Evolutionary conservation across 2,113 vertebrate genomes (phyloP).

Genomic region (Microcebus lehilahytsara): DNA sequence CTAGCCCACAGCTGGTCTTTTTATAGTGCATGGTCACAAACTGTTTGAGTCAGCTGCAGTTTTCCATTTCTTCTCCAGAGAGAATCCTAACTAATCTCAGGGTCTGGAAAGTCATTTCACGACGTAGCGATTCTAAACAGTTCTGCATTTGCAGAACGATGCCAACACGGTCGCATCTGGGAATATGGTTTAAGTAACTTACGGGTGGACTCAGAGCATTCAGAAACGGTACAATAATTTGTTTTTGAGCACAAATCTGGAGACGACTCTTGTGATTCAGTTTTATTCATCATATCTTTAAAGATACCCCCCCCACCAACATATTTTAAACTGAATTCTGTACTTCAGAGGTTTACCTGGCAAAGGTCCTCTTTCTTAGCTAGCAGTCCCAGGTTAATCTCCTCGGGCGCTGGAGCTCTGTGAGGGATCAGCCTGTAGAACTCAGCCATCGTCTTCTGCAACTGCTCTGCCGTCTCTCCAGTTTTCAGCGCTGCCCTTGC

Average conservation of each 20-base stretch:
- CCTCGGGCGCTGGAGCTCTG: not conserved
- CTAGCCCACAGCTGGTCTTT: not conserved
- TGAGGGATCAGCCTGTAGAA: conserved; percentile 84
- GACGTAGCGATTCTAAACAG: not conserved
- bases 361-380: conserved; percentile 89
- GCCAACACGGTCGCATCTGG: not conserved
- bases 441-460: conserved; percentile 80
- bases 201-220: not conserved
- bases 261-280: not conserved
- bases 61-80: not conserved
- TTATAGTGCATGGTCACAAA: not conserved
- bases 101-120: not conserved
- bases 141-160: not conserved
- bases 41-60: not conserved
- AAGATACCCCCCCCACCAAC: not conserved
- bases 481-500: conserved; percentile 80
- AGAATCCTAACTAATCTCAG: not conserved
- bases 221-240: not conserved
- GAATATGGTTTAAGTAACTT: not conserved
- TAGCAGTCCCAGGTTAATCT: conserved; percentile 76
- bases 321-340: not conserved
- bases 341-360: conserved; percentile 84
- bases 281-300: not conserved
- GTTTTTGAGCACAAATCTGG: not conserved
- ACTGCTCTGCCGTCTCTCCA: not conserved